Evolutionary conservation across 2,113 vertebrate species (phyloP).

Genomic region (Pampusana beccarii): DNA sequence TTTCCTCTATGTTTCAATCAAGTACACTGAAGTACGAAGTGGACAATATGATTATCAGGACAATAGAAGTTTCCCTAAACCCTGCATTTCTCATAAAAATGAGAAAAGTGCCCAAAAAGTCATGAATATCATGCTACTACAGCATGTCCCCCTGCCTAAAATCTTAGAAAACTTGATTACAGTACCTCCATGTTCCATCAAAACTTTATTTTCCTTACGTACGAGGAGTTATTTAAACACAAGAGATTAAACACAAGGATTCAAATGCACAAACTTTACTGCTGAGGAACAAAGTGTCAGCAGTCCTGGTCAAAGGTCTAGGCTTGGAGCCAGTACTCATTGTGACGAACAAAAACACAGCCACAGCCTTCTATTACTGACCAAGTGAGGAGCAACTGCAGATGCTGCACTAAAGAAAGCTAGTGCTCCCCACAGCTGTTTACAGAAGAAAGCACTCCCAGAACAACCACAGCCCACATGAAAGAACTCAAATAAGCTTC

Average conservation of each 20-base stretch:
- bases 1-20: background rate
- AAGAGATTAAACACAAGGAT: background rate
- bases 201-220: background rate
- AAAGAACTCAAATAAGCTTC: conserved; percentile 12
- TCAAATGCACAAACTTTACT: background rate
- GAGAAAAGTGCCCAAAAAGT: background rate
- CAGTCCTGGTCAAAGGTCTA: background rate
- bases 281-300: background rate
- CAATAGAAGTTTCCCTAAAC: background rate
- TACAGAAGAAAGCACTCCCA: background rate
- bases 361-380: background rate
- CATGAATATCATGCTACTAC: background rate
- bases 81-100: background rate
- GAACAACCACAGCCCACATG: conserved; percentile 34
- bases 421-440: background rate
- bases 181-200: background rate
- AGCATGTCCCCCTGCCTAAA: background rate
- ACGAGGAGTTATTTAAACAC: background rate
- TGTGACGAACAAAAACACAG: background rate
- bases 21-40: background rate
- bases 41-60: background rate
- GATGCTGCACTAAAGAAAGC: conserved; percentile 44
- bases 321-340: background rate
- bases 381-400: background rate
- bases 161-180: background rate